These are phyloP conservation scores for Agelas oroides DNA, from an alignment of 37 sponge, comb jelly and placozoan species.

Conservation along the genomic window DNA sequence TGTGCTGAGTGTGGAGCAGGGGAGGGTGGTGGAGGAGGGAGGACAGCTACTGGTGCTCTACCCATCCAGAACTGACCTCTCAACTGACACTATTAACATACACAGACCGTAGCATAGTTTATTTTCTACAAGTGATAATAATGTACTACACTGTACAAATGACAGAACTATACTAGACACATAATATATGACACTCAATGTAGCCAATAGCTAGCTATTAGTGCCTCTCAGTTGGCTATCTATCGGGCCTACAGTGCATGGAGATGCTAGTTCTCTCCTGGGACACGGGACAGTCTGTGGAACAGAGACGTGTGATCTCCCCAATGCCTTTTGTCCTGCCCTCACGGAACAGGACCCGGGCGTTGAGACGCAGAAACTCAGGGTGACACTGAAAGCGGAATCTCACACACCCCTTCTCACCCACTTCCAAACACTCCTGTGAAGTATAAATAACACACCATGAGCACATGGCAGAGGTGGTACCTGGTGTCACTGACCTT, in stretches of 20 bases:
- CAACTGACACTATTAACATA: neutral
- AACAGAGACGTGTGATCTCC: slow-evolving; percentile 59
- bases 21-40: slow-evolving; percentile 66
- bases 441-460: too few species aligned
- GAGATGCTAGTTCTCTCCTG: too few species aligned
- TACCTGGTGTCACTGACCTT: slow-evolving; percentile 13
- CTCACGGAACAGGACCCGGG: slow-evolving; percentile 78
- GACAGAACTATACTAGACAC: too few species aligned
- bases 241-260: too few species aligned
- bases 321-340: slow-evolving; percentile 85
- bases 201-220: too few species aligned
- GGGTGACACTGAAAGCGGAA: slow-evolving; percentile 83
- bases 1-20: slow-evolving; percentile 81
- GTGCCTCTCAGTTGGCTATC: too few species aligned
- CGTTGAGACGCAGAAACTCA: slow-evolving; percentile 78
- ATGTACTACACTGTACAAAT: neutral
- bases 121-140: neutral
- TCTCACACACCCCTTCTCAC: slow-evolving; percentile 48
- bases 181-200: too few species aligned
- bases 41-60: slow-evolving; percentile 75
- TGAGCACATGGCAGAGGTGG: neutral
- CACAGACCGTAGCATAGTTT: neutral
- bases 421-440: slow-evolving; percentile 54
- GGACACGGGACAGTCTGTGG: neutral
- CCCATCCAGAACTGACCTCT: slow-evolving; percentile 87